phyloP scores from a whole-genome alignment of 1,140 invertebrate species.

The Cydia amplana region DNA sequence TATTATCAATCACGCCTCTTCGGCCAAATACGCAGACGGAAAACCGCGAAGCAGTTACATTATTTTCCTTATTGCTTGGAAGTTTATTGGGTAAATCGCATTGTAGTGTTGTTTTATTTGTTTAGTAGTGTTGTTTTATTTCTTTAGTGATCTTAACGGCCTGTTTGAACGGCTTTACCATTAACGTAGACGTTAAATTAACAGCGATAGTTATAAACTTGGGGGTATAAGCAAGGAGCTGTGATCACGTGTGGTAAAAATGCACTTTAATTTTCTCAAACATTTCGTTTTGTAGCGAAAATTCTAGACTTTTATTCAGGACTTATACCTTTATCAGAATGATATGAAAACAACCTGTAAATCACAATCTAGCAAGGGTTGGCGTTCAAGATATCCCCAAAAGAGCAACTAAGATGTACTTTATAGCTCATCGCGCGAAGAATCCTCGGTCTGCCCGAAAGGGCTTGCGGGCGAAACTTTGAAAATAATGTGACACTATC shows the following conservation, averaged over 20 bases:
- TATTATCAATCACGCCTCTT: not conserved
- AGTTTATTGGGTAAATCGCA: slow-evolving; percentile 9
- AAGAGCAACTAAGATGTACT: slow-evolving; percentile 27
- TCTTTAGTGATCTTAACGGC: not conserved
- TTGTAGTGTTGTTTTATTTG: slow-evolving; percentile 16
- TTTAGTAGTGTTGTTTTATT: slow-evolving; percentile 12
- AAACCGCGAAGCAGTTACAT: not conserved
- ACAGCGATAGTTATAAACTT: not conserved
- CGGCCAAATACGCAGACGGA: not conserved
- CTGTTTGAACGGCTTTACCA: not conserved
- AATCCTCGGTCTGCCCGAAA: slow-evolving; percentile 22
- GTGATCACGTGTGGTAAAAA: not conserved
- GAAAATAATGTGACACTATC: slow-evolving; percentile 42
- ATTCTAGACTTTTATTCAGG: too few relatives aligned
- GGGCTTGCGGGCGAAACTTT: slow-evolving; percentile 35
- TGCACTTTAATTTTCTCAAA: too few relatives aligned
- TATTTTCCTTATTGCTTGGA: not conserved
- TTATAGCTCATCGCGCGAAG: slow-evolving; percentile 23
- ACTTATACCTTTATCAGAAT: not conserved
- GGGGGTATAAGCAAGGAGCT: not conserved
- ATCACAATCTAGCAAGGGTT: not conserved
- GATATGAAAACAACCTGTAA: slow-evolving; percentile 8
- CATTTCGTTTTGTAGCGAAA: too few relatives aligned
- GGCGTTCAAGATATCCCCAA: slow-evolving; percentile 19
- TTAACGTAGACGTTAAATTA: slow-evolving; percentile 1